phyloP scores from a whole-genome alignment of 2,888 invertebrate species.

The Palloptera scutellata region DNA sequence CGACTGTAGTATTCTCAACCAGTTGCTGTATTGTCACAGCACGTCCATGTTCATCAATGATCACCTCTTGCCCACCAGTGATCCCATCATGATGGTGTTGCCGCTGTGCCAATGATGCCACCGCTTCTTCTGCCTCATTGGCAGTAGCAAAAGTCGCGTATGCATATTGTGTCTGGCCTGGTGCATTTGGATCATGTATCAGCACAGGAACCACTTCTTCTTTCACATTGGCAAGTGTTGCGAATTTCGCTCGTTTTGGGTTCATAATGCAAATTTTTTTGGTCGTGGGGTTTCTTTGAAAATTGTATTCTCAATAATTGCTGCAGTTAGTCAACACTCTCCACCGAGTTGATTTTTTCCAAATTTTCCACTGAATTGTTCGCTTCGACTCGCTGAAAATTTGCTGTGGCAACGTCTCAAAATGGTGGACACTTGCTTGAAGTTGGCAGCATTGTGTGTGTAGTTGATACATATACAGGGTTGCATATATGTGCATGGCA shows the following conservation, averaged over 20 bases:
- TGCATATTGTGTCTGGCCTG: conserved; percentile 51
- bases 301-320: conserved; percentile 25
- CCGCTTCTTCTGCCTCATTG: conserved; percentile 57
- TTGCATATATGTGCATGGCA: conserved; percentile 23
- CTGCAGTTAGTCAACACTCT: conserved; percentile 45
- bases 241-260: conserved; percentile 54
- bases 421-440: conserved; percentile 51
- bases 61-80: conserved; percentile 53
- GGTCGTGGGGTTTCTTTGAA: conserved; percentile 19
- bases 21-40: conserved; percentile 54
- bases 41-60: conserved; percentile 59
- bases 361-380: conserved; percentile 17
- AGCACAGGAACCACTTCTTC: conserved; percentile 57
- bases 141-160: conserved; percentile 56
- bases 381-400: conserved; percentile 35
- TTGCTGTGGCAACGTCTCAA: conserved; percentile 58
- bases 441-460: conserved; percentile 33
- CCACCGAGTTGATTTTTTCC: conserved; percentile 39
- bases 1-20: conserved; percentile 51
- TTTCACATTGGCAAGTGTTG: conserved; percentile 47
- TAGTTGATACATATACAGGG: conserved; percentile 11
- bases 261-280: conserved; percentile 20
- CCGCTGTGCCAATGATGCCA: conserved; percentile 51
- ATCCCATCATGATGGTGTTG: conserved; percentile 45
- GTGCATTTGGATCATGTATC: conserved; percentile 51